phyloP scores from a whole-genome alignment of 2,113 vertebrate species.

The Microtus oregoni region DNA sequence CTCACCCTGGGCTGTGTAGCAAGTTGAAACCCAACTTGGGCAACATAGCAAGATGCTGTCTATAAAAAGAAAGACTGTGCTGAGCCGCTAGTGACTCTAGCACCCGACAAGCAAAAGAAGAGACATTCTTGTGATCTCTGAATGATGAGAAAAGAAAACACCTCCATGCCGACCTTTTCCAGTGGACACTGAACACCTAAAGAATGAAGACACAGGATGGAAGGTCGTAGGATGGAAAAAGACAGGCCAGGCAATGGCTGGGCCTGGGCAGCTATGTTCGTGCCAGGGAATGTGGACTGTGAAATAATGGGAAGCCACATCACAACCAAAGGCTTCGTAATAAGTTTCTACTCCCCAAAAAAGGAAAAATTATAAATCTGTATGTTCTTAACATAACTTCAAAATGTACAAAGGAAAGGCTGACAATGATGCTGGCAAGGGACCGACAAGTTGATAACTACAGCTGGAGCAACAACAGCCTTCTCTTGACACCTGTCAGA shows the following conservation, averaged over 20 bases:
- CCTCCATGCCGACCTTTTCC: not conserved
- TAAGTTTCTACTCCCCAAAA: conserved; percentile 22
- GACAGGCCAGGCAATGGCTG: not conserved
- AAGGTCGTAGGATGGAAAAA: not conserved
- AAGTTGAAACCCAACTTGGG: not conserved
- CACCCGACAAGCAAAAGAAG: not conserved
- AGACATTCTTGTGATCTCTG: not conserved
- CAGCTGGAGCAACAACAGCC: not conserved
- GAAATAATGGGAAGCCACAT: conserved; percentile 2
- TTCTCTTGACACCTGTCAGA: not conserved
- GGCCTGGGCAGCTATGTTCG: not conserved
- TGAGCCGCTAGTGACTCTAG: not conserved
- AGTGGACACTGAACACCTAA: not conserved
- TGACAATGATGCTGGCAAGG: not conserved
- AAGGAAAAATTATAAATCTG: conserved; percentile 14
- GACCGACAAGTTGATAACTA: conserved; percentile 7
- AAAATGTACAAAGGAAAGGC: conserved; percentile 50
- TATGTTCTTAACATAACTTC: conserved; percentile 40
- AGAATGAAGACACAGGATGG: not conserved
- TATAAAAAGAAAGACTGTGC: not conserved
- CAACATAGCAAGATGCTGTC: not conserved
- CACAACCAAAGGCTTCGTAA: not conserved
- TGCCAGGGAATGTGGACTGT: not conserved
- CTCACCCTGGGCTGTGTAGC: not conserved
- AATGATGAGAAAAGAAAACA: not conserved